Evolutionary conservation across 2,888 invertebrate genomes (phyloP).

Genomic region (Drepana falcataria): DNA sequence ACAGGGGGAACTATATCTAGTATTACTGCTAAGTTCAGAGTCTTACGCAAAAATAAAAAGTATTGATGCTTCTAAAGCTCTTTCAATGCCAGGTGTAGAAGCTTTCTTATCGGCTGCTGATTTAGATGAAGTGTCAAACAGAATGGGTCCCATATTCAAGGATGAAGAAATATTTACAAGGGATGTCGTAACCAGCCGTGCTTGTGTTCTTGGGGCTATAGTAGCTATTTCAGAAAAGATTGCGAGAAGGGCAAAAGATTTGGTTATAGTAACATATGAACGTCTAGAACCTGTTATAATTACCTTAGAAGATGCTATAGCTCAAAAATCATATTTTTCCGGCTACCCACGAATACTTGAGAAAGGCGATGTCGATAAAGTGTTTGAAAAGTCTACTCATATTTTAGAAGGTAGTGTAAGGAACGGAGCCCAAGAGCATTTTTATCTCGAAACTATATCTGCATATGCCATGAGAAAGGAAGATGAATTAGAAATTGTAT

Average conservation of each 20-base stretch:
- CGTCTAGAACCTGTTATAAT: slow-evolving; percentile 87
- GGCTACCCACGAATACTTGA: slow-evolving; percentile 73
- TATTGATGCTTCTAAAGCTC: slow-evolving; percentile 87
- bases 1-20: slow-evolving; percentile 87
- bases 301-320: slow-evolving; percentile 92
- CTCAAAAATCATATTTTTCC: slow-evolving; percentile 81
- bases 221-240: slow-evolving; percentile 86
- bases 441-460: slow-evolving; percentile 90
- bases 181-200: slow-evolving; percentile 85
- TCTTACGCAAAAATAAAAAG: slow-evolving; percentile 88
- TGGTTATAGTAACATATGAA: slow-evolving; percentile 88
- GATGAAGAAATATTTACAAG: slow-evolving; percentile 92
- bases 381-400: slow-evolving; percentile 82
- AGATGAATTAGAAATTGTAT: slow-evolving; percentile 90
- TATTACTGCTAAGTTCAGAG: slow-evolving; percentile 86
- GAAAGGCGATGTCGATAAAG: slow-evolving; percentile 83
- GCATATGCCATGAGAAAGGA: slow-evolving; percentile 83
- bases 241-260: slow-evolving; percentile 88
- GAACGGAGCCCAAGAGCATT: slow-evolving; percentile 92
- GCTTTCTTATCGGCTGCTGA: slow-evolving; percentile 88
- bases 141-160: slow-evolving; percentile 83
- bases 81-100: slow-evolving; percentile 86
- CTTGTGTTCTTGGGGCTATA: slow-evolving; percentile 89
- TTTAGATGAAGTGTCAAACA: slow-evolving; percentile 81
- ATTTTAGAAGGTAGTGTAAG: slow-evolving; percentile 83